A percentile compares a stretch with the other conserved stretches of the same genome.
Conservation (phyloP, 1,140 invertebrate genomes). For the Hyphantria cunea region DNA sequence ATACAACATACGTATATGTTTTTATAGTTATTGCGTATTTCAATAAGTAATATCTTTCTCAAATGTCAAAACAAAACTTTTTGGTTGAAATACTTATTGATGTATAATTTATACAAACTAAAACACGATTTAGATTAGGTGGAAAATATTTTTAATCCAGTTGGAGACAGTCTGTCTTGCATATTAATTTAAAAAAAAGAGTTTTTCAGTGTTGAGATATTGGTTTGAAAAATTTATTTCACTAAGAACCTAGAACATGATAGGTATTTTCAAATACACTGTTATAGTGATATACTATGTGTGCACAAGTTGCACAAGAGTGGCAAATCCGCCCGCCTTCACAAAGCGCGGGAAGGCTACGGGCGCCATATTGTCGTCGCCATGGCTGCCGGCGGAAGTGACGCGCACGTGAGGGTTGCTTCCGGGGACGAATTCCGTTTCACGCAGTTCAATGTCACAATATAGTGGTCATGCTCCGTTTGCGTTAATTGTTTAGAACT, state of each 20-base stretch:
- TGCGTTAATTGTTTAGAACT: conserved; percentile 37
- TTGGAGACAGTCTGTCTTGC: too few species aligned
- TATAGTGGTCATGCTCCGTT: conserved; percentile 31
- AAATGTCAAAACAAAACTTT: too few species aligned
- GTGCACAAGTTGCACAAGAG: too few species aligned
- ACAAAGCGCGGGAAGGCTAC: conserved; percentile 58
- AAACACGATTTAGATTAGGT: not conserved
- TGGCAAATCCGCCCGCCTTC: conserved; percentile 22
- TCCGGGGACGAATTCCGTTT: conserved; percentile 69
- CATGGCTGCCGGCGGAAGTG: conserved; percentile 69
- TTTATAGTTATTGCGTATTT: not conserved
- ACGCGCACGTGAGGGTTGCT: conserved; percentile 70
- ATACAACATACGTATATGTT: conserved; percentile 9
- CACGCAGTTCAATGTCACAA: conserved; percentile 73
- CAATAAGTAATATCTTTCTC: too few species aligned
- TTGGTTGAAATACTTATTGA: too few species aligned
- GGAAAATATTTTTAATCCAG: too few species aligned
- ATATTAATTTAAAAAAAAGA: too few species aligned
- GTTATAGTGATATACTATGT: conserved; percentile 21
- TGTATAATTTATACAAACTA: too few species aligned
- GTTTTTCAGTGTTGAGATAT: not conserved
- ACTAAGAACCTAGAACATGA: not conserved
- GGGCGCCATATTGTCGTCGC: conserved; percentile 70
- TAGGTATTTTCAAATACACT: conserved; percentile 17
- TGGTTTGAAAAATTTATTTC: not conserved